Evolutionary conservation across 2,113 vertebrate species (phyloP).

Genomic region (Chlamydotis undulata): DNA sequence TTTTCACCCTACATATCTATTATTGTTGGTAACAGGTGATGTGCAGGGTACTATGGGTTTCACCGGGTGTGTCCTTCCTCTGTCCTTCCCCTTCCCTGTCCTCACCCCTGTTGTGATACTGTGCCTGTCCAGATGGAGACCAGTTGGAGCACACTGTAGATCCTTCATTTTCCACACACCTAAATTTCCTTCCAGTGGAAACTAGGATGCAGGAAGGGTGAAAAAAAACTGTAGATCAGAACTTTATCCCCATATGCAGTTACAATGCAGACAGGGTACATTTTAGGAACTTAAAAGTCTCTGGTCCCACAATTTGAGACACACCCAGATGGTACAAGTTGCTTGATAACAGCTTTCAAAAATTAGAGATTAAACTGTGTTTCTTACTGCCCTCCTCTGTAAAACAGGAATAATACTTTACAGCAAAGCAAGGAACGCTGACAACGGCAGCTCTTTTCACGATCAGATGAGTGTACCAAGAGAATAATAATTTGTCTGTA

Average conservation of each 20-base stretch:
- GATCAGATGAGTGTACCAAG: not conserved
- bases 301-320: not conserved
- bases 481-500: not conserved
- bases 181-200: not conserved
- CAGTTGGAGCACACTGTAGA: not conserved
- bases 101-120: not conserved
- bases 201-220: not conserved
- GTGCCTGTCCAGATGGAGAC: not conserved
- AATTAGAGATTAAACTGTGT: not conserved
- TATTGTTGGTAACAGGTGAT: not conserved
- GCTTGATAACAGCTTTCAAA: not conserved
- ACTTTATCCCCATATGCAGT: not conserved
- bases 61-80: not conserved
- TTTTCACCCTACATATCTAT: not conserved
- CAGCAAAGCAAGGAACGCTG: not conserved
- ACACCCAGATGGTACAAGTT: not conserved
- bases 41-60: not conserved
- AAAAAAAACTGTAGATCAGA: not conserved
- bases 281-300: not conserved
- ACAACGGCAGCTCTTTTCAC: not conserved
- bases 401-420: not conserved
- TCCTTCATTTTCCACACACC: not conserved
- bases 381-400: not conserved
- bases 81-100: not conserved
- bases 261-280: not conserved